Evolutionary conservation across 2,888 invertebrate species (phyloP).

Genomic region (Baronia brevicornis): DNA sequence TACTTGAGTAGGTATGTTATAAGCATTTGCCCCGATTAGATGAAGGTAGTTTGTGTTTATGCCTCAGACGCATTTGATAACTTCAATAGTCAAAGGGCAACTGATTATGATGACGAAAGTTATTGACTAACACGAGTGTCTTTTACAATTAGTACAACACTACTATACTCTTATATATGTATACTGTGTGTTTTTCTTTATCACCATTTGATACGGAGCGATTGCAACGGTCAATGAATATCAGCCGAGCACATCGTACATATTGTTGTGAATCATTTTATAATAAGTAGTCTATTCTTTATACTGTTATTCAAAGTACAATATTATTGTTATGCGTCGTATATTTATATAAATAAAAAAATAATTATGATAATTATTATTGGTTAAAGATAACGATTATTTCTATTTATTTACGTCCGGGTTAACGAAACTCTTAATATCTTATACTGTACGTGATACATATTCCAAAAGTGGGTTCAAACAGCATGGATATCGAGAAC

Average conservation of each 20-base stretch:
- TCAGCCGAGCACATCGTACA: constrained; percentile 2
- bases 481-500: too few species aligned
- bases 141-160: constrained; percentile 1
- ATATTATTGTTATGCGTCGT: too few species aligned
- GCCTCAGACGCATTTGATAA: constrained; percentile 4
- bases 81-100: constrained; percentile 11
- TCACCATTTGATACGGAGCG: constrained; percentile 5
- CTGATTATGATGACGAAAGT: constrained; percentile 8
- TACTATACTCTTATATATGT: constrained; percentile 5
- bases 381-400: too few species aligned
- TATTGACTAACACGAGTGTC: constrained; percentile 8
- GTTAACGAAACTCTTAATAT: too few species aligned
- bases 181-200: constrained; percentile 8
- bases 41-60: constrained; percentile 10
- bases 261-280: neutral
- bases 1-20: too few species aligned
- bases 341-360: too few species aligned
- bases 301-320: too few species aligned
- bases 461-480: too few species aligned
- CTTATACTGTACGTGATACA: too few species aligned
- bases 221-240: constrained; percentile 8
- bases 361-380: too few species aligned
- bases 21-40: constrained; percentile 10
- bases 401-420: too few species aligned
- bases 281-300: constrained; percentile 1